Conservation (phyloP, 2,888 invertebrate species). For the Seira ritae region DNA sequence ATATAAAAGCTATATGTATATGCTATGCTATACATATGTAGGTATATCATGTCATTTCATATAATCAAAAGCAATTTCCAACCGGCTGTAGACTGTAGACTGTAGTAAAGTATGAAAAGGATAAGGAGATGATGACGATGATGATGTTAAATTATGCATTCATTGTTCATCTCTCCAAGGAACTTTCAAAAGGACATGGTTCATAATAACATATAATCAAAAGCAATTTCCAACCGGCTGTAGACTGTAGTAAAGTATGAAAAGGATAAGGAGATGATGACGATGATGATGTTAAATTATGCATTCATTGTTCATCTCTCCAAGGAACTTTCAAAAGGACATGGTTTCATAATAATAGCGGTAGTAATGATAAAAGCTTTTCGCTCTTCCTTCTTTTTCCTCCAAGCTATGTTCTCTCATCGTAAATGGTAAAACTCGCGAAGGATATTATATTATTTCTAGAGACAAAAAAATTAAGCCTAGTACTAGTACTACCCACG, state of each 20-base stretch:
- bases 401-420: too few relatives aligned
- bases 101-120: not conserved
- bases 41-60: not conserved
- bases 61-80: too few relatives aligned
- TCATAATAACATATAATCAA: conserved; percentile 35
- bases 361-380: conserved; percentile 38
- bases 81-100: too few relatives aligned
- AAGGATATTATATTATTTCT: too few relatives aligned
- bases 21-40: too few relatives aligned
- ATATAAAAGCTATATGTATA: too few relatives aligned
- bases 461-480: too few relatives aligned
- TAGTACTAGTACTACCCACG: too few relatives aligned
- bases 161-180: conserved; percentile 54
- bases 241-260: too few relatives aligned
- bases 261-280: not conserved
- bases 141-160: conserved; percentile 54
- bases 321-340: conserved; percentile 51
- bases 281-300: conserved; percentile 48
- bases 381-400: not conserved
- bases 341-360: conserved; percentile 36
- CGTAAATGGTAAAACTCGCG: too few relatives aligned
- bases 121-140: conserved; percentile 24
- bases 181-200: conserved; percentile 53
- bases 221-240: too few relatives aligned
- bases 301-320: conserved; percentile 55